phyloP scores from a whole-genome alignment of 2,888 invertebrate species.

The Trichogramma evanescens region DNA sequence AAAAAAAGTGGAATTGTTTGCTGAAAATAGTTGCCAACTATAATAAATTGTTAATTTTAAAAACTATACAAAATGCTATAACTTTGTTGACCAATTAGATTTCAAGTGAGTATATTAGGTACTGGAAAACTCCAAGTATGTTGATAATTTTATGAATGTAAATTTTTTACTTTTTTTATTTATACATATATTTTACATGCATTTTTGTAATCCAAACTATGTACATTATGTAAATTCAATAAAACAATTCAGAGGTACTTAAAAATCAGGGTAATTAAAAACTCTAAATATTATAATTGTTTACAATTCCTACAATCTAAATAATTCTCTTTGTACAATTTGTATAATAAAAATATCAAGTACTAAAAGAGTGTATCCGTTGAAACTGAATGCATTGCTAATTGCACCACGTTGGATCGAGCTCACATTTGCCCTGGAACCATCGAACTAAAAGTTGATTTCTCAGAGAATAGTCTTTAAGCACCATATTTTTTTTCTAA shows the following conservation, averaged over 20 bases:
- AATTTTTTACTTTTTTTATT: constrained; percentile 17
- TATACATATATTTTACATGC: constrained; percentile 2
- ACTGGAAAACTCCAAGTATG: constrained; percentile 6
- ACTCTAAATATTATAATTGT: no score
- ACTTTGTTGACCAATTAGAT: no score
- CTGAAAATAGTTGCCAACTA: not conserved
- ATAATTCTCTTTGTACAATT: no score
- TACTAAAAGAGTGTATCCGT: no score
- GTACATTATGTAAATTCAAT: constrained; percentile 23
- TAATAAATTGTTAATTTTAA: no score
- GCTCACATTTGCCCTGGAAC: constrained; percentile 83
- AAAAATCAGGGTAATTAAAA: no score
- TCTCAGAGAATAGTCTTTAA: constrained; percentile 55
- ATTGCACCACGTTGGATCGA: constrained; percentile 72
- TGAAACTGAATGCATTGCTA: constrained; percentile 7
- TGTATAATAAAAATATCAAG: no score
- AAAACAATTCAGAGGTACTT: constrained; percentile 8
- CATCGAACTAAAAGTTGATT: constrained; percentile 75
- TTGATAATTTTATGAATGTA: constrained; percentile 8
- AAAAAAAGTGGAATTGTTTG: not conserved
- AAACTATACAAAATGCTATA: no score
- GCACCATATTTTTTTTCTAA: constrained; percentile 43
- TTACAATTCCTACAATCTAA: no score
- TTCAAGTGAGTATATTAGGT: no score
- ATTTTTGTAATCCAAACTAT: constrained; percentile 18